Evolutionary conservation across 2,888 invertebrate species (phyloP), one percentile per base, ranked within the genome.

Genomic region (Doris montereyensis): DNA sequence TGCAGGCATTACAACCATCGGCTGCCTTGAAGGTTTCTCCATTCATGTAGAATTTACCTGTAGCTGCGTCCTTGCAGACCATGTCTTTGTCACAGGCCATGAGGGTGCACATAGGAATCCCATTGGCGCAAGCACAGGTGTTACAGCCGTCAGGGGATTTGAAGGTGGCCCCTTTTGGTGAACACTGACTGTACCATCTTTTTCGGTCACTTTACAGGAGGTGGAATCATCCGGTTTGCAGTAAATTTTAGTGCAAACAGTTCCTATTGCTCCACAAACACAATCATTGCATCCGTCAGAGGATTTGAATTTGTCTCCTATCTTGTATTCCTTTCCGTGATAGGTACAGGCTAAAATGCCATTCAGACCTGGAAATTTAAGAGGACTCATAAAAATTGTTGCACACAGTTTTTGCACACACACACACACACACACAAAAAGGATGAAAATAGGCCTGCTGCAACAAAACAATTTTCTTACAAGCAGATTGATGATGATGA

Each of bases 121-220:
- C 71, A 28, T 62, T 41, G 3, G 35, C 5, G 57, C 76, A 77
- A 0, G 21, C 26, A 30, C 77, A 77, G 41, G 77, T 77, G 72
- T 77, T 77, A 62, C 77, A 77, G 8, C 72, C 77, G 30, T 77
- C 77, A 1, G 72, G 32, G 0, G 71, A 71, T 35, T 71, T 60
- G 41, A 72, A 77, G 26, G 35, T 62, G n/a, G 71, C 32, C 0
- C n/a, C n/a, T n/a, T n/a, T n/a, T n/a, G n/a, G n/a, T n/a, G n/a
- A n/a, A n/a, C n/a, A n/a, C n/a, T n/a, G n/a, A n/a, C n/a, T n/a
- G n/a, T n/a, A n/a, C n/a, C n/a, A n/a, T n/a, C n/a, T n/a, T n/a
- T n/a, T n/a, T n/a, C n/a, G n/a, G n/a, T n/a, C n/a, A n/a, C n/a
- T n/a, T n/a, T n/a, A n/a, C 52, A 41, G 52, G 35, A 17, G 5